These are phyloP conservation scores for Indicator indicator DNA, from an alignment of 2,113 vertebrate species.

Conservation along the genomic window DNA sequence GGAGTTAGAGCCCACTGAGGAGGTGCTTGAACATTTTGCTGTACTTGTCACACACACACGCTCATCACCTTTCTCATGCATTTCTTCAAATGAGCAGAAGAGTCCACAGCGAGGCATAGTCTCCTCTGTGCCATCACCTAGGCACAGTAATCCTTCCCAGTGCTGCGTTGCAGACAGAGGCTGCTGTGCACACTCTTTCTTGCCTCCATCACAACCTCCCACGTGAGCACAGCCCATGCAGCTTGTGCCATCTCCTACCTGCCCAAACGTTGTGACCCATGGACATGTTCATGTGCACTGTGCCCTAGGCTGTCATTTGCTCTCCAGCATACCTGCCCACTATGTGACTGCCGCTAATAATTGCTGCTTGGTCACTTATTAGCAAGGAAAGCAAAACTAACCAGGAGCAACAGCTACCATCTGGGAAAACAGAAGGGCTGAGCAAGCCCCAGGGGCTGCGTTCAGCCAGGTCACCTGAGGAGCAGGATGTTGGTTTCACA, in stretches of 20 bases:
- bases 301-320: background rate
- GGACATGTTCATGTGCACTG: accelerated
- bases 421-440: background rate
- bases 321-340: background rate
- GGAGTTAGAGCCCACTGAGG: background rate
- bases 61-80: background rate
- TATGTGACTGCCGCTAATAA: accelerated
- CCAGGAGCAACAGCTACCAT: background rate
- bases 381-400: background rate
- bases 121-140: accelerated
- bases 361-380: accelerated
- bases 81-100: background rate
- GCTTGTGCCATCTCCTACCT: background rate
- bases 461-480: accelerated
- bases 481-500: accelerated
- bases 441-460: accelerated
- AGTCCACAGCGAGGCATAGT: background rate
- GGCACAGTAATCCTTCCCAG: background rate
- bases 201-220: accelerated
- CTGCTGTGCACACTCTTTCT: background rate
- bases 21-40: background rate
- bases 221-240: accelerated
- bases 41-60: background rate
- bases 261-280: accelerated
- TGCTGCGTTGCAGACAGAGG: accelerated